Percentiles rank a stretch among this genome's conserved stretches.
Conservation (phyloP, 2,113 vertebrate genomes). For the Tyto alba region DNA sequence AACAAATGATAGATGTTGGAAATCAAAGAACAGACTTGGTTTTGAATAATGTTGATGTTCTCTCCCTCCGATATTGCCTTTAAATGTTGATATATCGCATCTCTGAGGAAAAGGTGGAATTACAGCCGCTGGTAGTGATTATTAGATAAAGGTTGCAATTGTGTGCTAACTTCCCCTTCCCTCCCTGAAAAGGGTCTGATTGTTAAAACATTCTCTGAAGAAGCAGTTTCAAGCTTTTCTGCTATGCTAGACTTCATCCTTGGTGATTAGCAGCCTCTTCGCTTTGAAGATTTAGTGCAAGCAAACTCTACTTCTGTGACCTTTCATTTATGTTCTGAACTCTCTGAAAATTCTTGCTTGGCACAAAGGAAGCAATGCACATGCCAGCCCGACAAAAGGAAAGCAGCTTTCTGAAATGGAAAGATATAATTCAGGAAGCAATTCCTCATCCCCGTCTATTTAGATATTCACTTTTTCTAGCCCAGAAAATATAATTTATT, state of each 20-base stretch:
- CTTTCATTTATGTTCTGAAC: constrained; percentile 60
- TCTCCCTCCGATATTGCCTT: neutral
- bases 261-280: constrained; percentile 53
- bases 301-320: constrained; percentile 56
- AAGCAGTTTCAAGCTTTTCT: constrained; percentile 40
- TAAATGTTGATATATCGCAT: neutral
- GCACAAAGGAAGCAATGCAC: constrained; percentile 26
- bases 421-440: neutral
- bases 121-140: neutral
- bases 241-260: constrained; percentile 32
- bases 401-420: neutral
- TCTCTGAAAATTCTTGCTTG: constrained; percentile 47
- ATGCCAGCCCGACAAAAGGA: constrained; percentile 21
- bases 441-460: neutral
- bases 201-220: constrained; percentile 65
- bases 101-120: neutral
- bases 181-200: constrained; percentile 27
- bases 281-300: constrained; percentile 58
- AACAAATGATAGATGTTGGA: neutral
- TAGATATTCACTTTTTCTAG: neutral
- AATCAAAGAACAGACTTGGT: neutral
- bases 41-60: neutral
- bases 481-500: neutral
- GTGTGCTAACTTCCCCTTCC: constrained; percentile 23
- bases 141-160: constrained; percentile 42